Evolutionary conservation across 2,113 vertebrate genomes (phyloP).

Genomic region (Centropristis striata): DNA sequence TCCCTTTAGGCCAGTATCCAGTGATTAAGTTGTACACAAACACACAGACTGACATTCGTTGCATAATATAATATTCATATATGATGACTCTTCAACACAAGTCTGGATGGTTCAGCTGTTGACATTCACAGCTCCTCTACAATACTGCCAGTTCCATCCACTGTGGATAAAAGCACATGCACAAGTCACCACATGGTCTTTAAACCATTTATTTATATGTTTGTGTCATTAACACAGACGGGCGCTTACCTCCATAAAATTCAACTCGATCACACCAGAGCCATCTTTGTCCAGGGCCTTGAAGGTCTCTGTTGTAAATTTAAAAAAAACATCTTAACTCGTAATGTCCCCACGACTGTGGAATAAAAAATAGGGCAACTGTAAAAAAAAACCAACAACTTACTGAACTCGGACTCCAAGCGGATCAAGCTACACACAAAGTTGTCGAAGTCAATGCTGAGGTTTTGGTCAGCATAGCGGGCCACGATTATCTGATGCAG

Average conservation of each 20-base stretch:
- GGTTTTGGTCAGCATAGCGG: constrained; percentile 79
- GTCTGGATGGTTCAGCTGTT: constrained; percentile 1
- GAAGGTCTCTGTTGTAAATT: constrained; percentile 85
- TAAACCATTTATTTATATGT: neutral
- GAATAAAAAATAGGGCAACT: neutral
- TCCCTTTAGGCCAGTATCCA: neutral
- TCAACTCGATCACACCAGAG: constrained; percentile 82
- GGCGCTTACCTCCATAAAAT: constrained; percentile 81
- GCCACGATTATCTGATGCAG: constrained; percentile 86
- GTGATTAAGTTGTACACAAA: neutral
- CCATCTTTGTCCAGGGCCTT: constrained; percentile 70
- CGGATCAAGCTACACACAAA: constrained; percentile 88
- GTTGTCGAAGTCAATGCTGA: constrained; percentile 87
- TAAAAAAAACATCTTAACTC: neutral
- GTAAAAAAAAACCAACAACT: constrained; percentile 61
- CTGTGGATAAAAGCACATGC: constrained; percentile 66
- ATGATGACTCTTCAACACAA: constrained; percentile 7
- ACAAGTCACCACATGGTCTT: neutral
- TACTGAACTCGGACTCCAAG: constrained; percentile 90
- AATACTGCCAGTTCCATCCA: constrained; percentile 75
- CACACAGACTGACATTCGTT: neutral
- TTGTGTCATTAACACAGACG: neutral
- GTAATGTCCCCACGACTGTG: neutral
- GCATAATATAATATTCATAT: neutral
- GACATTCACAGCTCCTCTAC: constrained; percentile 32